Base-by-base conservation (phyloP, 2,113 vertebrate genomes). In the Gavia stellata region DNA sequence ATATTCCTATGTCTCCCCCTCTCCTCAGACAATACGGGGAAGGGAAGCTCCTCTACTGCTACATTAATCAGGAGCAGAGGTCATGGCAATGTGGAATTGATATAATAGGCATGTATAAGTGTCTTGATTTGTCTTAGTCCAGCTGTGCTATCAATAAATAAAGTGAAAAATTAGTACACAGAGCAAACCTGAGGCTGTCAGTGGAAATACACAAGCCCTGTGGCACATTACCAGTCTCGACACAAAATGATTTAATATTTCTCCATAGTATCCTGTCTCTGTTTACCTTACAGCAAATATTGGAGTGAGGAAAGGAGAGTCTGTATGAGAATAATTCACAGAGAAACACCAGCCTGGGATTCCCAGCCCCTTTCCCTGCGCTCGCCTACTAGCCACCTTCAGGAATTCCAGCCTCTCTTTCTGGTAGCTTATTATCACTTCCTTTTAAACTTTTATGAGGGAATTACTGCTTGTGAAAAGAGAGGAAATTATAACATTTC, bases 161-260 rank as follows among this genome's bases (percentile, higher is more conserved):
- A 75, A 91, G 63, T 91, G 84, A 92, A 94, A 92, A 95, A 95
- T 47, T 61, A 89, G 38, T 38, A 65, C 81, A 65, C 13, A 55
- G 77, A 92, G 52, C 45, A 94, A 97, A 95, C n/a, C 42, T 10
- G 44, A 93, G 56, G 29, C 83, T 92, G 58, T 70, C 66, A 65
- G 80, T 72, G 81, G 74, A 94, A 95, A 91, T 81, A 86, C 44
- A 89, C 36, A 50, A 81, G 65, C 77, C 86, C 90, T 67, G 75
- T 92, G 86, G 88, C 85, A 83, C 71, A 40, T 86, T 84, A 84
- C n/a, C 15, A 7, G 61, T 50, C 89, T 73, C 63, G 50, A 73
- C 42, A 90, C 13, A 78, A 94, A 86, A 96, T 79, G 61, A 96
- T 94, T 95, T 96, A 91, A 67, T 96, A 89, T 94, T 96, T 89